A percentile compares a stretch with the other conserved stretches of the same genome.
Evolutionary conservation across 2,888 invertebrate species (phyloP).

Genomic region (Nomada fabriciana): DNA sequence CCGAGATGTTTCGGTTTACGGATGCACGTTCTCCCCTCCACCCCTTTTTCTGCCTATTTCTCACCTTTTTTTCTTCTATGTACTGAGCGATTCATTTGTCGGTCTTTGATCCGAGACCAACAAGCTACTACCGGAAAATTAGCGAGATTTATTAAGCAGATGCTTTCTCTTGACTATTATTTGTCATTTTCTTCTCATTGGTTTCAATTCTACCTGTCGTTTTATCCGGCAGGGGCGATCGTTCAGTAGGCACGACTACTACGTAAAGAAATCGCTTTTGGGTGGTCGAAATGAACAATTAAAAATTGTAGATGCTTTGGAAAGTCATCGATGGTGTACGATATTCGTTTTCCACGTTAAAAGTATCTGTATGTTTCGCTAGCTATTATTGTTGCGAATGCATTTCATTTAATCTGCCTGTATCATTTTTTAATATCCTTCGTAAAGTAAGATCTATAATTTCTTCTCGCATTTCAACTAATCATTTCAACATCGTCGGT

Average conservation of each 20-base stretch:
- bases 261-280: neutral
- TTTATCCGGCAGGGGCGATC: neutral
- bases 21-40: constrained; percentile 42
- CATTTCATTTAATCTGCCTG: no score
- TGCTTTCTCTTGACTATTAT: constrained; percentile 11
- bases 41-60: constrained; percentile 44
- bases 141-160: constrained; percentile 75
- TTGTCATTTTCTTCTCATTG: constrained; percentile 19
- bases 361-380: neutral
- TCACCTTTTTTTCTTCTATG: constrained; percentile 44
- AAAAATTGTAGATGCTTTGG: constrained; percentile 39
- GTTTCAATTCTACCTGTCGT: neutral
- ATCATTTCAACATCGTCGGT: constrained; percentile 5
- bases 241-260: neutral
- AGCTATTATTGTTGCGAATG: neutral
- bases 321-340: constrained; percentile 6
- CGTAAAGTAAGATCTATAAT: neutral
- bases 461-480: neutral
- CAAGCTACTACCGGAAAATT: constrained; percentile 76
- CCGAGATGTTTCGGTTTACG: constrained; percentile 62
- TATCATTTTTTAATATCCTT: no score
- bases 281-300: constrained; percentile 22
- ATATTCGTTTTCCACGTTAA: neutral
- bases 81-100: constrained; percentile 79
- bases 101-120: constrained; percentile 77